Base-by-base conservation (phyloP, 1,140 invertebrate species). In the Cydia strobilella region DNA sequence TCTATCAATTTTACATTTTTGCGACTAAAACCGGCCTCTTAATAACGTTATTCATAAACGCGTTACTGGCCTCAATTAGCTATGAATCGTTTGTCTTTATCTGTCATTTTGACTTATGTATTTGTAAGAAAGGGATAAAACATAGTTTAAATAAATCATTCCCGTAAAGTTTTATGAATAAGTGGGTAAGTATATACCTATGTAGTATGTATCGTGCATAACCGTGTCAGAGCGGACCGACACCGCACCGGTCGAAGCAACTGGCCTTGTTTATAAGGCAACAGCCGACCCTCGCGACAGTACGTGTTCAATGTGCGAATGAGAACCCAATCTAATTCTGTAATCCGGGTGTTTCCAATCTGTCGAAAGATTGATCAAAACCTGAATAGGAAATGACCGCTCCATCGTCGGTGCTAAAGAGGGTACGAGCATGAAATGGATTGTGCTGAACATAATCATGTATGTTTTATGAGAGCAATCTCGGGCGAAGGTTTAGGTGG, bases 361-460 rank as follows among this genome's bases (percentile, higher is more conserved):
- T 69, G 65, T 69, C 65, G 27, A 69, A 69, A 69, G 71, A 72
- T 72, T 72, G 71, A 72, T 72, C 71, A 72, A 72, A 72, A 48
- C 23, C 71, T 72, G 39, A 48, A 72, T 72, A 69, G 65, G 65
- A 69, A 69, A 69, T 69, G 65, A 69, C 65, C 65, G 65, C 31
- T 69, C 18, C 65, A 35, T 69, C 65, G 65, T 39, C n/a, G n/a
- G 65, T 18, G 31, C 31, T 69, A 69, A 69, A 69, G 65, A 69
- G 31, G 31, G 65, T 39, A 69, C 27, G 31, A 69, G 31, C 65
- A 31, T 69, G 65, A 20, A 23, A 59, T 59, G 54, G 54, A 69
- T 69, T 69, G 65, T 69, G 23, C 65, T 42, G 65, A 69, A 69
- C 31, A 69, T 69, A 69, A 69, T 69, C 65, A 69, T 69, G 65